Conservation (phyloP, 2,797 vertebrate species). For the Neomorphus geoffroyi region DNA sequence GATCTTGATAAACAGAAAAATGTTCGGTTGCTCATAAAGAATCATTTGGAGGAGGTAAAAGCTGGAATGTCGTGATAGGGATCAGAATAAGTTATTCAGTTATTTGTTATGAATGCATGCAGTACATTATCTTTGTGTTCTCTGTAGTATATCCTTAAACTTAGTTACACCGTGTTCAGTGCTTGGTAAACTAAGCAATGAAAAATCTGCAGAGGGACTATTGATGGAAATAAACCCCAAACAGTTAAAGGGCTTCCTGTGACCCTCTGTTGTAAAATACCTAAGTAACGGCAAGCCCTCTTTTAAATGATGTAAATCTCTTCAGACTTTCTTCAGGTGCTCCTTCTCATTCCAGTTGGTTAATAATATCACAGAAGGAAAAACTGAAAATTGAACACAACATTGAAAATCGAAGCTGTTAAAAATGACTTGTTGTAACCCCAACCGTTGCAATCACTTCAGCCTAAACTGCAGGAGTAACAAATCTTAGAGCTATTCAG, state of each 20-base stretch:
- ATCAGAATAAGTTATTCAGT: neutral
- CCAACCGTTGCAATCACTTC: neutral
- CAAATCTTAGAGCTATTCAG: neutral
- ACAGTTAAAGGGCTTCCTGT: neutral
- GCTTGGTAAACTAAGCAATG: neutral
- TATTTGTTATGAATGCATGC: neutral
- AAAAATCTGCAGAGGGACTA: neutral
- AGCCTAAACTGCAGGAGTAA: neutral
- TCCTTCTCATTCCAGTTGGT: constrained; percentile 27
- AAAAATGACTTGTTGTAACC: neutral
- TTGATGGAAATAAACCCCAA: neutral
- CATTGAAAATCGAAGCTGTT: neutral
- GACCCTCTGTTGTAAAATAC: neutral
- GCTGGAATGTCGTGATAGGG: neutral
- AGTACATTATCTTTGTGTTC: constrained; percentile 14
- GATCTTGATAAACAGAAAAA: neutral
- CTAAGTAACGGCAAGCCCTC: neutral
- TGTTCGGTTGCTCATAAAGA: neutral
- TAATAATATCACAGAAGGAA: constrained; percentile 24
- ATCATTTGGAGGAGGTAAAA: neutral
- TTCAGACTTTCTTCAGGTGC: constrained; percentile 18
- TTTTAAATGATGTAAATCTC: constrained; percentile 56
- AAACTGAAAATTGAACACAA: constrained; percentile 15
- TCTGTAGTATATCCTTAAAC: neutral
- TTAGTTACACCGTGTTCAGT: neutral